Percentiles rank a stretch among this genome's conserved stretches.
Evolutionary conservation across 2,113 vertebrate species (phyloP).

Genomic region (Balaeniceps rex): DNA sequence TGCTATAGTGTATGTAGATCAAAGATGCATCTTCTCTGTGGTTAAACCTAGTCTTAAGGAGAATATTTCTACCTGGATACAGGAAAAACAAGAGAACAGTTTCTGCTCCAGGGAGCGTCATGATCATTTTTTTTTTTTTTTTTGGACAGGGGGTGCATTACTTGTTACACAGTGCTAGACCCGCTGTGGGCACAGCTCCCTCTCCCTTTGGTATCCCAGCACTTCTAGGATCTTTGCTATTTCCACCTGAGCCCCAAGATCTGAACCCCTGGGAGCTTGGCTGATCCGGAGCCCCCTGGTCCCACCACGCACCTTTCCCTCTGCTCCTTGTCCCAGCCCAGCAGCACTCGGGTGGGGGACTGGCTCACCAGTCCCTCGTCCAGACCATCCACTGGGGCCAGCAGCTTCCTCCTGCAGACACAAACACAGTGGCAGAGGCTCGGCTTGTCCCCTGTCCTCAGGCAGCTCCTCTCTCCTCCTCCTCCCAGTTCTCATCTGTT

Average conservation of each 20-base stretch:
- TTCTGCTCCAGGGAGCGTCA: not conserved
- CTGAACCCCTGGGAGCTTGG: accelerated
- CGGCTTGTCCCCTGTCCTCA: not conserved
- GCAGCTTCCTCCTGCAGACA: constrained; percentile 48
- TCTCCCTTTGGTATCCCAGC: not conserved
- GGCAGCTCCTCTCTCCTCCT: not conserved
- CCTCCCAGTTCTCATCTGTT: not conserved
- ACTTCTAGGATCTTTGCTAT: not conserved
- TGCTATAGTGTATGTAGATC: not conserved
- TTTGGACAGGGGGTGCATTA: not conserved
- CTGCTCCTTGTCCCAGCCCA: constrained; percentile 32
- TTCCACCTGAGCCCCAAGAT: not conserved
- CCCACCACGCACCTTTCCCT: not conserved
- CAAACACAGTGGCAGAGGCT: accelerated
- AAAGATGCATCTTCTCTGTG: not conserved
- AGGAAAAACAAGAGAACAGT: not conserved
- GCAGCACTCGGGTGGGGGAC: constrained; percentile 56
- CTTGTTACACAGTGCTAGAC: not conserved
- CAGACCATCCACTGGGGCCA: constrained; percentile 24
- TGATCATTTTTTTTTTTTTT: not conserved
- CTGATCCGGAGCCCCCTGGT: accelerated
- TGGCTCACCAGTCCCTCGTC: constrained; percentile 9
- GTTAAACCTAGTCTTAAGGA: not conserved
- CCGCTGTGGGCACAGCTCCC: not conserved
- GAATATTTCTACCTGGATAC: not conserved